Evolutionary conservation across 2,113 vertebrate species (phyloP), one percentile per base, ranked within the genome.

Genomic region (Forbesichthys papilliferus): DNA sequence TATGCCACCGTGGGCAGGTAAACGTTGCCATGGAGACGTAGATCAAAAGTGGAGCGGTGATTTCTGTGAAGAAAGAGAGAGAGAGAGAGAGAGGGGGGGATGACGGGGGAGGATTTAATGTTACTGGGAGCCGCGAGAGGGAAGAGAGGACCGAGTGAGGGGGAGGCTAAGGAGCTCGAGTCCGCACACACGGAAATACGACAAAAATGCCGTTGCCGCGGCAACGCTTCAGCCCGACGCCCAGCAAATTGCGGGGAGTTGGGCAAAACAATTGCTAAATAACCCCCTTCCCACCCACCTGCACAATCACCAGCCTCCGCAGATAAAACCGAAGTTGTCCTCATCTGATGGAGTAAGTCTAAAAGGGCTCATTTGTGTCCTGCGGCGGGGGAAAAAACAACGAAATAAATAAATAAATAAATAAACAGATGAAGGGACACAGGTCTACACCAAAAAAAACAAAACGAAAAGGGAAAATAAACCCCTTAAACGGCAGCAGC

Each of bases 141-240:
- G 48, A 48, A 47, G 58, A 33, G 70, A 72, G 13, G 66, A 27
- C 27, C 27, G 27, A 49, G 48, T 68, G 71, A 85, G 82, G 73
- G 69, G 82, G 68, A 47, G 77, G 74, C 66, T 65, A 71, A 64
- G 70, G 58, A 61, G 78, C 80, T 81, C 61, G 71, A 76, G 69
- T 74, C 80, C 62, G 16, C 65, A 54, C 27, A 27, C 27, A 27
- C 27, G 27, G 27, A 27, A 80, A 80, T 73, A 78, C 27, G 67
- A 76, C 64, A 51, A 53, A 8, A 55, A 75, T 62, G 68, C 70
- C 54, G 77, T 85, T 90, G 83, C 88, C 87, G 84, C 79, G 86
- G 80, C 81, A 88, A 86, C 85, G 68, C 47, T 78, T 81, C 34
- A 64, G 49, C 56, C 61, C 69, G 63, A 67, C 64, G 71, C 67